Percentiles rank a stretch among this genome's conserved stretches.
phyloP scores from a whole-genome alignment of 2,797 vertebrate genomes.

The Brotula barbata region DNA sequence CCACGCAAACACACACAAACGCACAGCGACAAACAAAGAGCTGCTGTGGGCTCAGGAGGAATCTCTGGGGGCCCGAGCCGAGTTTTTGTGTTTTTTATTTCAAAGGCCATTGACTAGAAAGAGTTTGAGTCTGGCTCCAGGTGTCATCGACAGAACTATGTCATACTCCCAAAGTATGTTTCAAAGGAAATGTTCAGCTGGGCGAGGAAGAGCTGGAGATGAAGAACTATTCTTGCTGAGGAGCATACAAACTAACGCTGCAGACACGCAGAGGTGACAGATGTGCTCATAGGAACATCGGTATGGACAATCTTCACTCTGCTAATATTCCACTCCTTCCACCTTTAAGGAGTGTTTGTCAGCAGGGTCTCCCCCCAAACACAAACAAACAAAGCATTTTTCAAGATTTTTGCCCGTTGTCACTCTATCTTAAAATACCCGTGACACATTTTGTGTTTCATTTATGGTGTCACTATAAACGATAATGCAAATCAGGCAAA shows the following conservation, averaged over 20 bases:
- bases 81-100: constrained; percentile 44
- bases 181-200: constrained; percentile 44
- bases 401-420: too few relatives aligned
- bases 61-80: constrained; percentile 52
- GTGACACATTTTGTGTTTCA: too few relatives aligned
- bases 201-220: constrained; percentile 34
- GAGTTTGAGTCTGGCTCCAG: constrained; percentile 54
- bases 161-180: constrained; percentile 47
- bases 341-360: too few relatives aligned
- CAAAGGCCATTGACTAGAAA: constrained; percentile 43
- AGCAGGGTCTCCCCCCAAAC: too few relatives aligned
- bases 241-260: constrained; percentile 3
- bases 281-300: background rate
- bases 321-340: too few relatives aligned
- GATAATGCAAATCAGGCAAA: too few relatives aligned
- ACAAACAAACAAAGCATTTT: too few relatives aligned
- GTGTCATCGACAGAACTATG: constrained; percentile 58
- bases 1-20: constrained; percentile 19
- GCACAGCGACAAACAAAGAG: constrained; percentile 18
- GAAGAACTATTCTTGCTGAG: constrained; percentile 19
- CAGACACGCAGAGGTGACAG: background rate
- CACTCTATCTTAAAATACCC: too few relatives aligned
- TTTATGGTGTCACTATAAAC: too few relatives aligned
- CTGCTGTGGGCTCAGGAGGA: constrained; percentile 42
- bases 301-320: background rate